A percentile compares a stretch with the other conserved stretches of the same genome.
phyloP scores from a whole-genome alignment of 1,140 invertebrate species.

The Brachystomella parvula region DNA sequence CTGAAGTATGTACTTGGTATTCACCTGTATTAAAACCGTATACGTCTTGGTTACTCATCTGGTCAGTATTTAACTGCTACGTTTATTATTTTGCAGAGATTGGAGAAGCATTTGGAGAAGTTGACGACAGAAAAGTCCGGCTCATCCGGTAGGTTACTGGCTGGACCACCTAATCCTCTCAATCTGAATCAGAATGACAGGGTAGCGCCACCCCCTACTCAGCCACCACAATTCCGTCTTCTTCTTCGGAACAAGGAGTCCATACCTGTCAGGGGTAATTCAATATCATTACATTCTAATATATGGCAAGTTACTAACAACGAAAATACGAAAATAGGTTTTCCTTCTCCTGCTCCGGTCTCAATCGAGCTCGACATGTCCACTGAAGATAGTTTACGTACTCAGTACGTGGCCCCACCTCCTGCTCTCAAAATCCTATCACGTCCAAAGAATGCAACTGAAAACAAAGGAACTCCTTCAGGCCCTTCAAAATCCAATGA shows the following conservation, averaged over 20 bases:
- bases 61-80: slow-evolving; percentile 19
- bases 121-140: slow-evolving; percentile 18
- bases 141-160: no score
- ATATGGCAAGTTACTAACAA: not conserved
- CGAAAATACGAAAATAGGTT: slow-evolving; percentile 6
- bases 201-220: not conserved
- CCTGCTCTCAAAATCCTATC: slow-evolving; percentile 75
- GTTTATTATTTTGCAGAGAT: no score
- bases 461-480: slow-evolving; percentile 23
- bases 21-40: slow-evolving; percentile 16
- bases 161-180: not conserved
- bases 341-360: not conserved
- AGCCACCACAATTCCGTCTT: not conserved
- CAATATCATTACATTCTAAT: no score
- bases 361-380: slow-evolving; percentile 35
- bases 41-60: slow-evolving; percentile 14
- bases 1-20: slow-evolving; percentile 47
- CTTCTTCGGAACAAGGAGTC: not conserved
- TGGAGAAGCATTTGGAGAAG: slow-evolving; percentile 39
- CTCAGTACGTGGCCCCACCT: slow-evolving; percentile 57
- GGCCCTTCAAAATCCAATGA: not conserved
- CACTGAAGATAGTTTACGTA: slow-evolving; percentile 42
- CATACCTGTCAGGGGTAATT: not conserved
- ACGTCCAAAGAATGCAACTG: slow-evolving; percentile 49
- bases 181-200: not conserved